A percentile compares a stretch with the other conserved stretches of the same genome.
Evolutionary conservation across 2,113 vertebrate genomes (phyloP).

Genomic region (Falcunculus frontatus): DNA sequence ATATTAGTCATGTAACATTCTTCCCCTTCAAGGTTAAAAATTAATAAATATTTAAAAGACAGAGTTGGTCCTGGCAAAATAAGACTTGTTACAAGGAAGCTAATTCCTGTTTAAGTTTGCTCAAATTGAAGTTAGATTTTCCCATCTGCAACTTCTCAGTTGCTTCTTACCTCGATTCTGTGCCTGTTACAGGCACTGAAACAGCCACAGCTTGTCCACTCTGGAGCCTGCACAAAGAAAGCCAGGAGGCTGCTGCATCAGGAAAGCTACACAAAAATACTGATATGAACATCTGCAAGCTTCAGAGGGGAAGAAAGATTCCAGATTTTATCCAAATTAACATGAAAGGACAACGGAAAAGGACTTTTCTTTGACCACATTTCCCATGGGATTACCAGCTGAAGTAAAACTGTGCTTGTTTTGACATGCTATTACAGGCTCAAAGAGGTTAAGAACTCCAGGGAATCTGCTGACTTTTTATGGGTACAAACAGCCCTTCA

Average conservation of each 20-base stretch:
- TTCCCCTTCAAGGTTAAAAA: background rate
- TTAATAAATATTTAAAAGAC: conserved; percentile 13
- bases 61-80: conserved; percentile 9
- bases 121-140: background rate
- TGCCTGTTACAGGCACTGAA: background rate
- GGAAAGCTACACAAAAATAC: background rate
- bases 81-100: conserved; percentile 4
- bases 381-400: conserved; percentile 22
- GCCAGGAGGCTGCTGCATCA: background rate
- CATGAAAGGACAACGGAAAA: background rate
- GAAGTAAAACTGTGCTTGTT: conserved; percentile 2
- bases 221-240: conserved; percentile 20
- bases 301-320: background rate
- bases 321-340: conserved; percentile 28
- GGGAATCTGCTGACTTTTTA: background rate
- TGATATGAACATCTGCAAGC: conserved; percentile 17
- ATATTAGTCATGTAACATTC: background rate
- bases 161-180: background rate
- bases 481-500: conserved; percentile 28
- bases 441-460: background rate
- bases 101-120: conserved; percentile 5
- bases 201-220: background rate
- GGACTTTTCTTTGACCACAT: background rate
- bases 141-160: background rate
- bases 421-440: conserved; percentile 22